These are phyloP conservation scores for Erannis defoliaria DNA, from an alignment of 2,888 invertebrate genomes.

Conservation along the genomic window DNA sequence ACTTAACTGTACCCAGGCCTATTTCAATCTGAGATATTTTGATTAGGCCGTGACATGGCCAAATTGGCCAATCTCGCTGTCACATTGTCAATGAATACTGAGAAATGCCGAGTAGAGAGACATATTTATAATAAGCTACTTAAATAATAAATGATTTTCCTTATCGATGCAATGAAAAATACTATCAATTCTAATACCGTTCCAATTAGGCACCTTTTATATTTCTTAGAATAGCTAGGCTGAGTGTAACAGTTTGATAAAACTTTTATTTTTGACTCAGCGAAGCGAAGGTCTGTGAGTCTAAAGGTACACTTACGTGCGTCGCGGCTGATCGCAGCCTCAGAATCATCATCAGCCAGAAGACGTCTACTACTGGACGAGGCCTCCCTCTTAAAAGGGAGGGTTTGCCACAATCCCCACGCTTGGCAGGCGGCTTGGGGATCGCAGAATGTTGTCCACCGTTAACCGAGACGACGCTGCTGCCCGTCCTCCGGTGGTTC, in stretches of 20 bases:
- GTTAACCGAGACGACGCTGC: too few species aligned
- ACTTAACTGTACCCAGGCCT: constrained; percentile 1
- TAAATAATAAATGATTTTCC: constrained; percentile 15
- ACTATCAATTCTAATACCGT: constrained; percentile 7
- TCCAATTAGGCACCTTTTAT: neutral
- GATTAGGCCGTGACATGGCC: constrained; percentile 9
- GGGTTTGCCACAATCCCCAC: too few species aligned
- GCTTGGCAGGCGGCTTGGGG: too few species aligned
- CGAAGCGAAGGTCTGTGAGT: too few species aligned
- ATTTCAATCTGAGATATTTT: constrained; percentile 7
- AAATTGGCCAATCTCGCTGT: constrained; percentile 15
- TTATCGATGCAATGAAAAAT: constrained; percentile 10
- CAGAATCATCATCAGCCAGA: too few species aligned
- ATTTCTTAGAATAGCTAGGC: too few species aligned
- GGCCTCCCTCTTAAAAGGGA: too few species aligned
- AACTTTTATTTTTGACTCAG: neutral
- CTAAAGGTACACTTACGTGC: too few species aligned
- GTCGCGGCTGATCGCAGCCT: too few species aligned
- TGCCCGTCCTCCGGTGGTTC: too few species aligned
- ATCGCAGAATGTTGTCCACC: too few species aligned
- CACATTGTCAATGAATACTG: constrained; percentile 18
- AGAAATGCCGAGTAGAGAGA: neutral
- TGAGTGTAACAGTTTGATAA: neutral
- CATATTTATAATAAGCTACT: constrained; percentile 3
- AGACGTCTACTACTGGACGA: too few species aligned